Evolutionary conservation across 2,888 invertebrate genomes (phyloP), one percentile per base, ranked within the genome.

Genomic region (Silvanus unidentatus): DNA sequence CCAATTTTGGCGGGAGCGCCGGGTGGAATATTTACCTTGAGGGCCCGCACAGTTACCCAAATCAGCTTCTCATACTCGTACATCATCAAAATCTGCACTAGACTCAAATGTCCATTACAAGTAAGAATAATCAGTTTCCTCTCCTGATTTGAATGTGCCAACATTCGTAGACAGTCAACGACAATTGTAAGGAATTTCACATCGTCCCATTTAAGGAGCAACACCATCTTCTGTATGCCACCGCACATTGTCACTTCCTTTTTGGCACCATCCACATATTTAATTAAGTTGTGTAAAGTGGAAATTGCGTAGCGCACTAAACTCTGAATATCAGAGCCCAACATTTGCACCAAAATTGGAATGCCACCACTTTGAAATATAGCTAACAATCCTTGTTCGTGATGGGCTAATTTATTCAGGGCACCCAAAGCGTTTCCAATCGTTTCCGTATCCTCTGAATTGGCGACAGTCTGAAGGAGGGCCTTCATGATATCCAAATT

Each of bases 291-390:
- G 72, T 99, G 97, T 39, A 99, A 80, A 13, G 99, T 99, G 1
- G 98, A 99, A 53, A 99, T 96, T 5, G 99, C 98, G 68, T 99
- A 99, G 73, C 97, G 98, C 30, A 99, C 78, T 27, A 99, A 97
- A 27, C 94, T 90, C 71, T 99, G 97, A 30, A 97, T 90, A 0
- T 95, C 94, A 3, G 96, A 97, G 63, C 94, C 91, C 8, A 99
- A 77, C 6, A 99, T 78, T 70, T 97, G 95, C 16, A 99, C 97
- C 48, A 99, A 78, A 38, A 98, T 98, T 2, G 97, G 95, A 54
- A 99, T 97, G 11, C 98, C 98, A 10, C 97, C 98, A 60, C 96
- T 96, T 74, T 98, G 96, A 76, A 99, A 99, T 63, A 99, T 98
- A 40, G 97, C 95, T 59, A 98, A 77, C 13, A 98, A 75, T 62